phyloP scores from a whole-genome alignment of 2,888 invertebrate species.

The Diaperis boleti region DNA sequence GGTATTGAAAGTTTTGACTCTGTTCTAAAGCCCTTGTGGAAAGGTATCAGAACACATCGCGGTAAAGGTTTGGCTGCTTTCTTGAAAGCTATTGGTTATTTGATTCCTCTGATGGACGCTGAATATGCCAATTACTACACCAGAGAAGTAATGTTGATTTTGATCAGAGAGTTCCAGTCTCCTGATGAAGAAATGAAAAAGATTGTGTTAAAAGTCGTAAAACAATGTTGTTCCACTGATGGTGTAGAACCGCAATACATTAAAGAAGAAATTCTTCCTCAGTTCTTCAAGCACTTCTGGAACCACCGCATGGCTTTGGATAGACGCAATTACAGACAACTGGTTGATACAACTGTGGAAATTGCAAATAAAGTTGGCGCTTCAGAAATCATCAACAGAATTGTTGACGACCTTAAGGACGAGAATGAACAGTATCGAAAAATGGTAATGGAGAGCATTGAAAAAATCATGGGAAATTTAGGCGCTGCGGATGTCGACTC shows the following conservation, averaged over 20 bases:
- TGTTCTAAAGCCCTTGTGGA: constrained; percentile 99
- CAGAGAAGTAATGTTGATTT: constrained; percentile 98
- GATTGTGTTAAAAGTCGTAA: constrained; percentile 99
- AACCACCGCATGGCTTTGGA: constrained; percentile 99
- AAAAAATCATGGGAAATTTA: constrained; percentile 97
- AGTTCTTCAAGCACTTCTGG: constrained; percentile 99
- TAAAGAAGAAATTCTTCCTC: constrained; percentile 98
- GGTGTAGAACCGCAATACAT: constrained; percentile 99
- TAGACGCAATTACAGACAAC: constrained; percentile 95
- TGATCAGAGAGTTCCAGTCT: constrained; percentile 99
- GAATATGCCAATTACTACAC: constrained; percentile 99
- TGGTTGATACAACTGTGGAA: constrained; percentile 99
- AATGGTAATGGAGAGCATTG: constrained; percentile 99
- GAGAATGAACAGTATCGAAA: constrained; percentile 99
- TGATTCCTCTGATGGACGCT: constrained; percentile 99
- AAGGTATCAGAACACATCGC: constrained; percentile 93
- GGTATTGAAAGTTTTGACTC: constrained; percentile 99
- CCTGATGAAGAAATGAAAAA: constrained; percentile 99
- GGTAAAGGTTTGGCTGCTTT: constrained; percentile 98
- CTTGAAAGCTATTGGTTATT: constrained; percentile 98
- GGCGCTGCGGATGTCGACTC: constrained; percentile 99
- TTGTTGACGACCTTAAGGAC: constrained; percentile 99
- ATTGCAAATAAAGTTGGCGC: constrained; percentile 99
- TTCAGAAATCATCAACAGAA: constrained; percentile 97
- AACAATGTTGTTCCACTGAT: constrained; percentile 99